Conservation (phyloP, 2,797 vertebrate genomes). For the Syngnathus acus region DNA sequence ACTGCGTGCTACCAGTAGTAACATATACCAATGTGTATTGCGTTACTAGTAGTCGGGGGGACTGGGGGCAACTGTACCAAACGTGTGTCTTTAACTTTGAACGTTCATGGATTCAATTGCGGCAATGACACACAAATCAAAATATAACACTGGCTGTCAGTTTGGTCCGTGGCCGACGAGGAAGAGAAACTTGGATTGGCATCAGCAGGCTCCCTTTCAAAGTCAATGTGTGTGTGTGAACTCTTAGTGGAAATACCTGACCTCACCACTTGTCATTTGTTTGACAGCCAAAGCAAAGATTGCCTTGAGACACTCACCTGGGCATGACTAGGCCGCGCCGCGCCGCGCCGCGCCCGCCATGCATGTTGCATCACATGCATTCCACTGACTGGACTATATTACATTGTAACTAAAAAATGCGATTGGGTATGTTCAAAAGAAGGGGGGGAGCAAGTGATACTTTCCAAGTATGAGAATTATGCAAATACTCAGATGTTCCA, state of each 20-base stretch:
- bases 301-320: conserved; percentile 13
- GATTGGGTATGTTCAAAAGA: neutral
- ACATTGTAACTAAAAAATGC: neutral
- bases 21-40: too few species aligned
- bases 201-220: neutral
- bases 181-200: neutral
- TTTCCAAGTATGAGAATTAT: neutral
- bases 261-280: conserved; percentile 23
- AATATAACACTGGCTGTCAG: neutral
- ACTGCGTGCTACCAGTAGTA: too few species aligned
- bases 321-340: conserved; percentile 13
- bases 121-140: neutral
- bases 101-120: neutral
- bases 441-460: neutral
- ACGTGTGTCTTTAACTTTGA: too few species aligned
- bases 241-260: conserved; percentile 25
- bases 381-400: neutral
- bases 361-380: conserved; percentile 8
- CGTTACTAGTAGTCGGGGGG: too few species aligned
- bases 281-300: conserved; percentile 46
- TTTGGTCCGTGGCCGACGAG: neutral
- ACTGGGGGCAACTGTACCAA: too few species aligned
- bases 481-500: neutral
- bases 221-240: neutral
- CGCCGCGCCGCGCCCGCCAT: too few species aligned